Evolutionary conservation across 2,113 vertebrate species (phyloP).

Genomic region (Amazona vittata): DNA sequence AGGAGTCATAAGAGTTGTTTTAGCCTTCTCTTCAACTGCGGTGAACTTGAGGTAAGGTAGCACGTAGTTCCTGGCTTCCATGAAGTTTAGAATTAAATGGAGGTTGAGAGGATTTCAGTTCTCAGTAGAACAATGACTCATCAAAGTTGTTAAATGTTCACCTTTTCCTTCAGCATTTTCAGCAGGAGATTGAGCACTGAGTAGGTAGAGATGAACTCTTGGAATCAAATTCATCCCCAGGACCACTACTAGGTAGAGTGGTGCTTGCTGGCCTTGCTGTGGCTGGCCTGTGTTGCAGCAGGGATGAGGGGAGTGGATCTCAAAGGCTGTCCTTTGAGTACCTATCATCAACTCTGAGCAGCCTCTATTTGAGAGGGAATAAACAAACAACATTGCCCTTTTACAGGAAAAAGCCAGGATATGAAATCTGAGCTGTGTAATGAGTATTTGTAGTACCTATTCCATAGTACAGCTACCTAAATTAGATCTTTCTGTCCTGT

Average conservation of each 20-base stretch:
- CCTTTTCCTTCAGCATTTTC: not conserved
- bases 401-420: not conserved
- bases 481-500: not conserved
- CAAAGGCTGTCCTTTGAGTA: not conserved
- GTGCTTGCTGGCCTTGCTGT: not conserved
- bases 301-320: not conserved
- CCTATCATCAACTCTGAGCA: not conserved
- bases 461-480: not conserved
- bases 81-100: not conserved
- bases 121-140: not conserved
- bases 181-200: not conserved
- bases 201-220: not conserved
- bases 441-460: not conserved
- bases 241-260: not conserved
- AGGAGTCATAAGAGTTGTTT: not conserved
- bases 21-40: not conserved
- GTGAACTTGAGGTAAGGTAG: not conserved
- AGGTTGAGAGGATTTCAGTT: not conserved
- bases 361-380: not conserved
- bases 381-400: slow-evolving; percentile 8
- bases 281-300: not conserved
- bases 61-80: not conserved
- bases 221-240: not conserved
- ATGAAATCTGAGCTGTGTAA: not conserved
- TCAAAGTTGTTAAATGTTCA: not conserved